phyloP scores from a whole-genome alignment of 2,797 vertebrate genomes.

The Sphaeramia orbicularis region DNA sequence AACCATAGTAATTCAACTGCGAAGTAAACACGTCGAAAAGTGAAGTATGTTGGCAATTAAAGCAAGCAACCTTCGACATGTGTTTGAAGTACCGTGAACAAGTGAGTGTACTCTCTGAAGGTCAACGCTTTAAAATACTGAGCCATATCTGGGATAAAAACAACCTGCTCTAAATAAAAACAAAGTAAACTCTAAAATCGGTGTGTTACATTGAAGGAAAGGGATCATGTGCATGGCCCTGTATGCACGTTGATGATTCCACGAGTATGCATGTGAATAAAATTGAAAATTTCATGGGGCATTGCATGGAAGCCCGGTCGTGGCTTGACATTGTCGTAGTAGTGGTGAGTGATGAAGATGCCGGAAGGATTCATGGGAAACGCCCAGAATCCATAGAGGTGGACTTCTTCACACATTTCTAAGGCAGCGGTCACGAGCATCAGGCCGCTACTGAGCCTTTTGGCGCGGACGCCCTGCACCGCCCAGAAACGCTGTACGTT shows the following conservation, averaged over 20 bases:
- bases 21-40: conserved; percentile 37
- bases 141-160: conserved; percentile 10
- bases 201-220: neutral
- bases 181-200: conserved; percentile 11
- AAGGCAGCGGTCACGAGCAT: conserved; percentile 96
- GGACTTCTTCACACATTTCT: conserved; percentile 97
- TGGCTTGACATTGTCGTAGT: conserved; percentile 99
- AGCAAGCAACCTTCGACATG: conserved; percentile 57
- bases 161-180: conserved; percentile 22
- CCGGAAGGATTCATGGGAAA: conserved; percentile 98
- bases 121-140: conserved; percentile 31
- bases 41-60: conserved; percentile 53
- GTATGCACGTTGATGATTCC: conserved; percentile 97
- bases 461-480: conserved; percentile 93
- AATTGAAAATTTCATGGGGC: conserved; percentile 98
- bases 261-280: conserved; percentile 97
- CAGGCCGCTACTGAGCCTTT: conserved; percentile 95
- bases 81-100: conserved; percentile 30
- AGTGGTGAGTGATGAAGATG: conserved; percentile 96
- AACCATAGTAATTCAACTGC: conserved; percentile 33
- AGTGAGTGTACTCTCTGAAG: conserved; percentile 28
- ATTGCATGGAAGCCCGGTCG: conserved; percentile 97
- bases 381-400: conserved; percentile 98
- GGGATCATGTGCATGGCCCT: conserved; percentile 88
- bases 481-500: conserved; percentile 98